phyloP scores from a whole-genome alignment of 2,113 vertebrate genomes.

The Holacanthus passer region DNA sequence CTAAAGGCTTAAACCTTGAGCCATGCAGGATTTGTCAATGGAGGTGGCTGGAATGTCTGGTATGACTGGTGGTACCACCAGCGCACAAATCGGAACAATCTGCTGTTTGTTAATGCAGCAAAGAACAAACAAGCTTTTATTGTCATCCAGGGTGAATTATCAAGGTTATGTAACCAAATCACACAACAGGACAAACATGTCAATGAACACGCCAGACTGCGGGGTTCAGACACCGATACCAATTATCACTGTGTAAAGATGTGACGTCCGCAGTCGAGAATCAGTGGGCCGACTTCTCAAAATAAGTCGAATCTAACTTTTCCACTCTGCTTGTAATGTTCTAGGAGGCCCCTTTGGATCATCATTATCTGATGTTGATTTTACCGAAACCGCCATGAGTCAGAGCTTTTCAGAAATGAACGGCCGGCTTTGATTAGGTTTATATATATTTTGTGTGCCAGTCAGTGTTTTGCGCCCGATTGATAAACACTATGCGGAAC shows the following conservation, averaged over 20 bases:
- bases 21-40: slow-evolving; percentile 68
- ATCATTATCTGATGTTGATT: slow-evolving; percentile 37
- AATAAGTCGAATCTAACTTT: slow-evolving; percentile 28
- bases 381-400: slow-evolving; percentile 62
- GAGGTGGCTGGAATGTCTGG: slow-evolving; percentile 76
- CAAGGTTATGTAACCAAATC: slow-evolving; percentile 32
- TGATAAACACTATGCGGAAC: slow-evolving; percentile 9
- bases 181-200: slow-evolving; percentile 14
- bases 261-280: slow-evolving; percentile 14
- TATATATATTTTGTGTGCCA: background rate
- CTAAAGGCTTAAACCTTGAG: slow-evolving; percentile 57
- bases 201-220: background rate
- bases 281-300: background rate
- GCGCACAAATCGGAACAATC: slow-evolving; percentile 67
- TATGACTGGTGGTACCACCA: slow-evolving; percentile 59
- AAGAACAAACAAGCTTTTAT: slow-evolving; percentile 66
- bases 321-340: slow-evolving; percentile 34
- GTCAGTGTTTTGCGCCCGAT: background rate
- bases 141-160: slow-evolving; percentile 49
- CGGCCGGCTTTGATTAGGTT: slow-evolving; percentile 34
- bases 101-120: slow-evolving; percentile 66
- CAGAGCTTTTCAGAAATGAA: slow-evolving; percentile 37
- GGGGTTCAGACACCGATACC: background rate
- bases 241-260: slow-evolving; percentile 7
- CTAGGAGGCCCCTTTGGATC: background rate